These are phyloP conservation scores for Erythrolamprus reginae DNA, from an alignment of 2,113 vertebrate species.

Conservation along the genomic window DNA sequence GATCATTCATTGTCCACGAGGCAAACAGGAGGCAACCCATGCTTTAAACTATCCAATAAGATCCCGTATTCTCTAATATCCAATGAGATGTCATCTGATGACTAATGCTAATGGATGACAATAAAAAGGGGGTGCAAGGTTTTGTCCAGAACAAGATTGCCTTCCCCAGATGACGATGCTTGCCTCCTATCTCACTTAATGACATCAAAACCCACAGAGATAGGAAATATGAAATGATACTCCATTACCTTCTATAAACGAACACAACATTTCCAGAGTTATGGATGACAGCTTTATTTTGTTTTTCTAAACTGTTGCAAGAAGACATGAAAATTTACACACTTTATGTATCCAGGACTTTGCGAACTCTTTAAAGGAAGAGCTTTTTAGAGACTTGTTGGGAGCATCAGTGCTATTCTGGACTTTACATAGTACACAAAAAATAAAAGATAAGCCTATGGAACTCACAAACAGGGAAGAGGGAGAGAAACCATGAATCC, in stretches of 20 bases:
- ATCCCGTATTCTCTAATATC: too few relatives aligned
- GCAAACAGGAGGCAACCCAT: too few relatives aligned
- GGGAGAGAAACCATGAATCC: constrained; percentile 10
- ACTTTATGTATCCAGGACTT: constrained; percentile 29
- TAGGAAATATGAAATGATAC: neutral
- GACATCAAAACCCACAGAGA: neutral
- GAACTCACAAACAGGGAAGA: constrained; percentile 42
- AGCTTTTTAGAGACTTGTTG: neutral
- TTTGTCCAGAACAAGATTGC: too few relatives aligned
- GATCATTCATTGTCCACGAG: too few relatives aligned
- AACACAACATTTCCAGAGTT: constrained; percentile 2
- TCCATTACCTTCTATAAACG: neutral
- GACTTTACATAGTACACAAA: constrained; percentile 27
- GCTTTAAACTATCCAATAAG: too few relatives aligned
- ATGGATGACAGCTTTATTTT: constrained; percentile 54
- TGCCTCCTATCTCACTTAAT: too few relatives aligned
- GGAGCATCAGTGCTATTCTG: constrained; percentile 15
- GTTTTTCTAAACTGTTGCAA: constrained; percentile 41
- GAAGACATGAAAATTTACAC: constrained; percentile 43
- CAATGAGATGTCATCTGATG: too few relatives aligned
- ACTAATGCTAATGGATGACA: too few relatives aligned
- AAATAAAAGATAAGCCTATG: constrained; percentile 34
- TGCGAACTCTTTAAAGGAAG: constrained; percentile 3
- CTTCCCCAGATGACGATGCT: too few relatives aligned
- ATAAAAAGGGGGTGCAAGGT: too few relatives aligned